Evolutionary conservation across 2,113 vertebrate species (phyloP).

Genomic region (Hemicordylus capensis): DNA sequence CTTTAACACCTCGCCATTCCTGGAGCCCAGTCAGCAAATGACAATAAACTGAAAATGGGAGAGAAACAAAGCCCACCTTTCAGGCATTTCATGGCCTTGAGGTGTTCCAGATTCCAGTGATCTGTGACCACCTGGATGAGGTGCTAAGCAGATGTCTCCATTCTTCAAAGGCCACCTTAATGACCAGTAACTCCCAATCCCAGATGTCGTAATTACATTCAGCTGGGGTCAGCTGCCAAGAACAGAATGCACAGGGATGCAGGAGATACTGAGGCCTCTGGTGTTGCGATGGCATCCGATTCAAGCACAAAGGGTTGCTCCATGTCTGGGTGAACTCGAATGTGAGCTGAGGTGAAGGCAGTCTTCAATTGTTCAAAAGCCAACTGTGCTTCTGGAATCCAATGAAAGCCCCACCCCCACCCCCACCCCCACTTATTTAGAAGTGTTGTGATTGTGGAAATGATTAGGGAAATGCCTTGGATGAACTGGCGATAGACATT

Average conservation of each 20-base stretch:
- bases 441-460: not conserved
- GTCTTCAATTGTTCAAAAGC: not conserved
- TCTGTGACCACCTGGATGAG: not conserved
- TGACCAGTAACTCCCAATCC: not conserved
- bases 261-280: not conserved
- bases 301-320: not conserved
- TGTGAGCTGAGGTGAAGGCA: not conserved
- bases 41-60: not conserved
- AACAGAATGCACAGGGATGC: not conserved
- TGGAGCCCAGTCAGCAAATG: not conserved
- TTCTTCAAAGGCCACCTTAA: too few relatives aligned
- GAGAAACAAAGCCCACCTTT: not conserved
- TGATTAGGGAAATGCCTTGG: not conserved
- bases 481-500: too few relatives aligned
- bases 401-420: not conserved
- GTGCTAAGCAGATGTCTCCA: not conserved
- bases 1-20: not conserved
- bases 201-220: not conserved
- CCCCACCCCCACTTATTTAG: too few relatives aligned
- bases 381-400: not conserved
- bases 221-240: not conserved
- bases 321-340: not conserved
- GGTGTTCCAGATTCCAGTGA: not conserved
- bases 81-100: not conserved
- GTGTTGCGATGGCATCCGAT: not conserved